A percentile compares a stretch with the other conserved stretches of the same genome.
Evolutionary conservation across 1,140 invertebrate species (phyloP).

Genomic region (Aphelenchoides fujianensis): DNA sequence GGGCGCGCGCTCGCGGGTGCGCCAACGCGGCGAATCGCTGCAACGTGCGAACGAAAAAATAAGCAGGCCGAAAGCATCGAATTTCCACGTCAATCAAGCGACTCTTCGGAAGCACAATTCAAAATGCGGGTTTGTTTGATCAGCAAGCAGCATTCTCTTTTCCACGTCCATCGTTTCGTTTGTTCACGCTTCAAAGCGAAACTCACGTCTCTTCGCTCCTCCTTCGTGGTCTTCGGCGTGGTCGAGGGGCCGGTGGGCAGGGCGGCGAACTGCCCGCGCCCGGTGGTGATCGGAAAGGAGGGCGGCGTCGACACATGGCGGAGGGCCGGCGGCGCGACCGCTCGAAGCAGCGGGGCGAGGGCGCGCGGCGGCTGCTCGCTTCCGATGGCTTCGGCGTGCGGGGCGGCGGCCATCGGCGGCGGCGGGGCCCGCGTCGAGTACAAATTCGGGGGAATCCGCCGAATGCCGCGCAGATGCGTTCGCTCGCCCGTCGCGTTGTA

Average conservation of each 20-base stretch:
- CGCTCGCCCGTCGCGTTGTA: neutral
- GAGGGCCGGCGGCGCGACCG: neutral
- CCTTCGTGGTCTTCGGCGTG: neutral
- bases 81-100: too few relatives aligned
- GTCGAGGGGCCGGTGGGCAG: neutral
- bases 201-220: conserved; percentile 4
- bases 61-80: conserved; percentile 8
- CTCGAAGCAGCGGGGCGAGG: neutral
- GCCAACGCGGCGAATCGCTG: neutral
- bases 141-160: conserved; percentile 5
- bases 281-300: neutral
- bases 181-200: too few relatives aligned
- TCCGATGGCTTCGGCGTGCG: conserved; percentile 21
- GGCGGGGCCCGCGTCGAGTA: neutral
- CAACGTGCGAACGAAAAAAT: neutral
- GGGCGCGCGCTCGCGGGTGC: conserved; percentile 2
- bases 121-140: too few relatives aligned
- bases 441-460: conserved; percentile 10
- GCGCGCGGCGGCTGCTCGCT: conserved; percentile 21
- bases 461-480: conserved; percentile 35
- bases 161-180: neutral
- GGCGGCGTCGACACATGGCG: neutral
- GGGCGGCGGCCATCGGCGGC: neutral
- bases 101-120: too few relatives aligned
- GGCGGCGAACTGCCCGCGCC: neutral